phyloP scores from a whole-genome alignment of 2,888 invertebrate species.

The Cataglyphis altisquamis region DNA sequence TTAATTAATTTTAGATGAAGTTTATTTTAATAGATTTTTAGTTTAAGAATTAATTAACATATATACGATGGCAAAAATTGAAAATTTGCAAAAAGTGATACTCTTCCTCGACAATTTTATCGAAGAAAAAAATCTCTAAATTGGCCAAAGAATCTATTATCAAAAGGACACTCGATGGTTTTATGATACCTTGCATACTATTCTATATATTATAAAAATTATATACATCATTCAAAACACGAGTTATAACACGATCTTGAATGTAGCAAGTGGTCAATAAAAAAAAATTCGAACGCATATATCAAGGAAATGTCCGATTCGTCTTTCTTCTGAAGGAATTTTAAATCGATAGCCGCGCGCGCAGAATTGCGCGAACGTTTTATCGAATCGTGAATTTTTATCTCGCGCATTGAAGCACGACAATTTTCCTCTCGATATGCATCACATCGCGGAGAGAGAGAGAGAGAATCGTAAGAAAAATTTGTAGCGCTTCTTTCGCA shows the following conservation, averaged over 20 bases:
- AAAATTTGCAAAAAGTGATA: too few relatives aligned
- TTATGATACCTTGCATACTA: neutral
- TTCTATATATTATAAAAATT: neutral
- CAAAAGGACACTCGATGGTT: neutral
- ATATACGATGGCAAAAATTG: neutral
- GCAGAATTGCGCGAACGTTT: slow-evolving; percentile 21
- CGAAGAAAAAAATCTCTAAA: neutral
- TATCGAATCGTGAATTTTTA: slow-evolving; percentile 33
- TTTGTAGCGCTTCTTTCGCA: slow-evolving; percentile 42
- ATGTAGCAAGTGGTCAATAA: slow-evolving; percentile 17
- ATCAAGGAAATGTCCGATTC: slow-evolving; percentile 22
- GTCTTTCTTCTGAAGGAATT: slow-evolving; percentile 15
- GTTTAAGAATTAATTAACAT: neutral
- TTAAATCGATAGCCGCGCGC: slow-evolving; percentile 40
- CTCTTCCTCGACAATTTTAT: neutral
- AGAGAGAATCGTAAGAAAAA: slow-evolving; percentile 27
- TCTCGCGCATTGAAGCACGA: slow-evolving; percentile 38
- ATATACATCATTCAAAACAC: neutral
- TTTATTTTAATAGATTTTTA: neutral
- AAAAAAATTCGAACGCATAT: slow-evolving; percentile 7
- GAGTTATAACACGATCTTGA: neutral
- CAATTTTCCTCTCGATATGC: slow-evolving; percentile 41
- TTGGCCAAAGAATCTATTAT: neutral
- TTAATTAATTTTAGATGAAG: neutral
- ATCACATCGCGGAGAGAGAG: slow-evolving; percentile 6